Percentiles rank a stretch among this genome's conserved stretches.
These are phyloP conservation scores for Ooceraea biroi DNA, from an alignment of 1,140 invertebrate genomes.

Conservation along the genomic window DNA sequence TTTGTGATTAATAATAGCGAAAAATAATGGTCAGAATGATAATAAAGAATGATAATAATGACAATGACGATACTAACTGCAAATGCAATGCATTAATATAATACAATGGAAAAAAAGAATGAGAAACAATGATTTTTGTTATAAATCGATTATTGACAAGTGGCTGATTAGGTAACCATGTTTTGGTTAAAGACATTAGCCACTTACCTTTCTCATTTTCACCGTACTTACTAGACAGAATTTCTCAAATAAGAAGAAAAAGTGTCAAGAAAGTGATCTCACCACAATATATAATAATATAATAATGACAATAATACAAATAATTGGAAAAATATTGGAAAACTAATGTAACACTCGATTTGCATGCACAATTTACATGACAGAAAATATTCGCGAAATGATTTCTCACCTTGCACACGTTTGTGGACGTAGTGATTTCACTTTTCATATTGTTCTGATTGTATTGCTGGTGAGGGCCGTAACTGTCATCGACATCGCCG, in stretches of 20 bases:
- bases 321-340: background rate
- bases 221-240: conserved; percentile 64
- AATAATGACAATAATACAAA: conserved; percentile 74
- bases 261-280: conserved; percentile 39
- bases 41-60: conserved; percentile 2
- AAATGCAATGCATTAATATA: background rate
- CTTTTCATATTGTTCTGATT: conserved; percentile 85
- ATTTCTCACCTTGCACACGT: conserved; percentile 90
- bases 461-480: conserved; percentile 85
- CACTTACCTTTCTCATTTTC: conserved; percentile 74
- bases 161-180: conserved; percentile 7
- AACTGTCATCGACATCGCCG: conserved; percentile 87
- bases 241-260: conserved; percentile 35
- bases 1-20: conserved; percentile 52
- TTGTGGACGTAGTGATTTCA: conserved; percentile 87
- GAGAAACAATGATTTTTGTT: background rate
- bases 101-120: conserved; percentile 2
- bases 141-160: conserved; percentile 20
- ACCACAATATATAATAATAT: background rate
- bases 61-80: background rate
- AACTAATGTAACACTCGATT: conserved; percentile 34
- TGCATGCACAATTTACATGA: conserved; percentile 66
- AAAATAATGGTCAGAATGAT: conserved; percentile 12
- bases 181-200: conserved; percentile 53
- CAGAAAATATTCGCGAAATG: conserved; percentile 69